Conservation (phyloP, 2,888 invertebrate species). For the Tupiocoris notatus region DNA sequence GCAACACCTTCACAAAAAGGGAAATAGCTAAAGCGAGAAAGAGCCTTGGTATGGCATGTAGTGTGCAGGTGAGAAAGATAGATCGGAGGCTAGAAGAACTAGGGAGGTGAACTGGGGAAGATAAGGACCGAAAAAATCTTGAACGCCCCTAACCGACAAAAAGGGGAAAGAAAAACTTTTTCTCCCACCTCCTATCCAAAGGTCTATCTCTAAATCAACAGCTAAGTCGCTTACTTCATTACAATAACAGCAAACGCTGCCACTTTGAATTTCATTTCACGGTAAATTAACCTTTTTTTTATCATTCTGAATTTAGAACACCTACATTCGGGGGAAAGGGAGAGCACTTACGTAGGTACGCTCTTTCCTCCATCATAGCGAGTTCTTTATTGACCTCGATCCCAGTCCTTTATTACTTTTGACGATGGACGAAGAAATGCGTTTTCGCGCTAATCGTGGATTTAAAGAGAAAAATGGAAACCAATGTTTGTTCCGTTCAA, state of each 20-base stretch:
- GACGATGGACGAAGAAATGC: slow-evolving; percentile 5
- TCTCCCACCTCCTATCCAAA: no score
- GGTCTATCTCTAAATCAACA: slow-evolving; percentile 31
- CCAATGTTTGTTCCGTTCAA: no score
- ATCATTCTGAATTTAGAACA: background rate
- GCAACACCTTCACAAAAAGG: no score
- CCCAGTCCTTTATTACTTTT: slow-evolving; percentile 26
- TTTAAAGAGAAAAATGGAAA: no score
- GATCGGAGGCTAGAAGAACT: background rate
- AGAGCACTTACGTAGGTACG: background rate
- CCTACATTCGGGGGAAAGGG: background rate
- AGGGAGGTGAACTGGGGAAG: background rate
- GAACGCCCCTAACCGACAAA: slow-evolving; percentile 20
- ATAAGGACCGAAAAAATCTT: slow-evolving; percentile 11
- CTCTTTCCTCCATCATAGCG: background rate
- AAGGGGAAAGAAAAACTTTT: slow-evolving; percentile 18
- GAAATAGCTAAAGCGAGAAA: no score
- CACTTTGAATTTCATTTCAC: slow-evolving; percentile 31
- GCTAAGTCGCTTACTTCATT: slow-evolving; percentile 28
- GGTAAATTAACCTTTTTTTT: slow-evolving; percentile 35
- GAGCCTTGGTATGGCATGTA: no score
- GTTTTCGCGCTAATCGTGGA: background rate
- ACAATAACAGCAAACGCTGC: slow-evolving; percentile 15
- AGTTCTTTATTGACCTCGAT: slow-evolving; percentile 6
- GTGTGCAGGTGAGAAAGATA: background rate